Base-by-base conservation (phyloP, 1,140 invertebrate species). In the Bacillus rossius region DNA sequence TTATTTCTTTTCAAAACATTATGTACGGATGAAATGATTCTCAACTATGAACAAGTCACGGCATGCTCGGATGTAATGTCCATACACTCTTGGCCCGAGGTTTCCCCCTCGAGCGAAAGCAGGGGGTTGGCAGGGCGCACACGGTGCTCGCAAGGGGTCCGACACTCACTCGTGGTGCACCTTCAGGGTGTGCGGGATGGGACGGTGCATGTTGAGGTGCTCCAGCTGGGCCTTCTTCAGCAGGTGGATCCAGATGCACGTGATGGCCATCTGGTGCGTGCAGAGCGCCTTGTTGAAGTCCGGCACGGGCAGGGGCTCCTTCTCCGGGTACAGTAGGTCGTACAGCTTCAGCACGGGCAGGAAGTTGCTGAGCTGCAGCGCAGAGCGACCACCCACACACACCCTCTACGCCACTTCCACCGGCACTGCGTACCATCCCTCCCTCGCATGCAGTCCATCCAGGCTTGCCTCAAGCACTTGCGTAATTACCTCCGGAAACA, bases 201-300 rank as follows among this genome's bases (percentile, higher is more conserved):
- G 84, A 62, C 89, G 73, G 51, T 84, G 84, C 67, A 92, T 84
- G 61, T 84, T 89, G 55, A 84, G 82, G 63, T 88, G 86, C 63
- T 93, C 89, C 13, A 81, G 81, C 67, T 93, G 89, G 8, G 93
- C 94, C 75, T 98, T 98, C 71, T 94, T 96, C 58, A 92, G 78
- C 34, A 98, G 77, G 77, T 98, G 94, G 67, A 97, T 94, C 92
- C 94, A 98, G 69, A 97, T 96, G 67, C 92, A 96, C 5, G 92
- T 92, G 40, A 92, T 87, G 1, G 96, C 92, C 86, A 97, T 90
- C 73, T 92, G 89, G 68, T 93, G 88, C 14, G 93, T 94, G 65
- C 90, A 92, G 41, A 89, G 83, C 45, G 90, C 84, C 67, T 91
- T 90, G 20, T 82, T 89, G 45, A 86, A 88, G 75, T 98, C 94